These are phyloP conservation scores for Chondrosia reniformis DNA, from an alignment of 37 sponge, comb jelly and placozoan species.

Conservation along the genomic window DNA sequence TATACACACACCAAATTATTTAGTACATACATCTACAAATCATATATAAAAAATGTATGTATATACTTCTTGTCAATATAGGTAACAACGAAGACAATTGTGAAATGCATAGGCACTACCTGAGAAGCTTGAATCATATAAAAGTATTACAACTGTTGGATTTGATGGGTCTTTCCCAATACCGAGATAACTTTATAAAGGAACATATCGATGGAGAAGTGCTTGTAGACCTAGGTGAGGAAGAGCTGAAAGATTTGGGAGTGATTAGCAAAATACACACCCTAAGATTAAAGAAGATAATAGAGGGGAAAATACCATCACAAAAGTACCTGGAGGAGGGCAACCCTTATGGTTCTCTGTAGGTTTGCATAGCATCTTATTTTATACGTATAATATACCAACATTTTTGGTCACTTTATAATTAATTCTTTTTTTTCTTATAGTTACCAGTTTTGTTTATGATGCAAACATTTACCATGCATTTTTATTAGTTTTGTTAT, in stretches of 20 bases:
- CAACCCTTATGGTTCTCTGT: background rate
- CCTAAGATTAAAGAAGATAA: background rate
- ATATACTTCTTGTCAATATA: too few relatives aligned
- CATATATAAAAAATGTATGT: too few relatives aligned
- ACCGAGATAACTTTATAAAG: background rate
- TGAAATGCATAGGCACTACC: background rate
- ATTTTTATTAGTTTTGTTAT: too few relatives aligned
- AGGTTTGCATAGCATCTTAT: too few relatives aligned
- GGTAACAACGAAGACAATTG: background rate
- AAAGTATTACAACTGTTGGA: background rate
- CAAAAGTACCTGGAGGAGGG: constrained; percentile 11
- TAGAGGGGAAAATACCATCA: background rate
- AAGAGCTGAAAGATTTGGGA: constrained; percentile 16
- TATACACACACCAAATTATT: too few relatives aligned
- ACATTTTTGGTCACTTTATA: too few relatives aligned
- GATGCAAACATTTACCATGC: too few relatives aligned
- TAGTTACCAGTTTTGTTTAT: too few relatives aligned
- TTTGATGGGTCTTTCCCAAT: constrained; percentile 10
- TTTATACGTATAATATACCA: too few relatives aligned
- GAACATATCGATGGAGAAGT: constrained; percentile 15
- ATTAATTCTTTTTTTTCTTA: too few relatives aligned
- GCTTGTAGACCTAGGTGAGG: background rate
- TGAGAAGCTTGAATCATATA: background rate
- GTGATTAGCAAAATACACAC: background rate
- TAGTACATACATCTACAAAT: too few relatives aligned